phyloP scores from a whole-genome alignment of 2,113 vertebrate species.

The Otocyon megalotis region DNA sequence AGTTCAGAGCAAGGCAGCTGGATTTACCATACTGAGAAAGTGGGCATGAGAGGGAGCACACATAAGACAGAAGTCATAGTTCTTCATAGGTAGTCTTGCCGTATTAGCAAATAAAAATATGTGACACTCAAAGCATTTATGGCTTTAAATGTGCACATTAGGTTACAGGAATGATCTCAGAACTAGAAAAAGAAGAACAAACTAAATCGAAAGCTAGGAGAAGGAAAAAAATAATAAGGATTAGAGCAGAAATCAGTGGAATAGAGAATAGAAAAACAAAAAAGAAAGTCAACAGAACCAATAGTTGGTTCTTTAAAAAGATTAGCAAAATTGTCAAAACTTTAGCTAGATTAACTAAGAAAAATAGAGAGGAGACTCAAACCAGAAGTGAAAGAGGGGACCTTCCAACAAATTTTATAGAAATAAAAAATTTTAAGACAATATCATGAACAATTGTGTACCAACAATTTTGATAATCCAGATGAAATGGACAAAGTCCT shows the following conservation, averaged over 20 bases:
- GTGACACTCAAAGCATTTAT: background rate
- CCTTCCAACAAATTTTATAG: background rate
- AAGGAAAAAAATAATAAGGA: conserved; percentile 10
- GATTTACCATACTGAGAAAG: background rate
- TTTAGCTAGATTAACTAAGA: conserved; percentile 16
- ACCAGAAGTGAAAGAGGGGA: background rate
- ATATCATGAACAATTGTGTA: background rate
- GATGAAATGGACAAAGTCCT: background rate
- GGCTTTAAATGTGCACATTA: background rate
- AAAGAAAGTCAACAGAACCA: background rate
- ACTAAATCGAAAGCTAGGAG: background rate
- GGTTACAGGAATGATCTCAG: background rate
- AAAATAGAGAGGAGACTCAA: background rate
- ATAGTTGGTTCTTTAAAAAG: background rate
- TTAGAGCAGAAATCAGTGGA: background rate
- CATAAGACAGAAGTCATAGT: background rate
- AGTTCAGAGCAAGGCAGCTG: background rate
- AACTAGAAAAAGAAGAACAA: background rate
- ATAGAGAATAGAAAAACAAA: background rate
- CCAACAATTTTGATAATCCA: background rate
- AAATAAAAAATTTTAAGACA: conserved; percentile 31
- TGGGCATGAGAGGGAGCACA: background rate
- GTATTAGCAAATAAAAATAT: background rate
- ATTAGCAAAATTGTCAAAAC: background rate
- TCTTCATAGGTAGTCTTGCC: background rate